These are phyloP conservation scores for Drosophila murphyi DNA, from an alignment of 1,140 invertebrate genomes.

Conservation along the genomic window DNA sequence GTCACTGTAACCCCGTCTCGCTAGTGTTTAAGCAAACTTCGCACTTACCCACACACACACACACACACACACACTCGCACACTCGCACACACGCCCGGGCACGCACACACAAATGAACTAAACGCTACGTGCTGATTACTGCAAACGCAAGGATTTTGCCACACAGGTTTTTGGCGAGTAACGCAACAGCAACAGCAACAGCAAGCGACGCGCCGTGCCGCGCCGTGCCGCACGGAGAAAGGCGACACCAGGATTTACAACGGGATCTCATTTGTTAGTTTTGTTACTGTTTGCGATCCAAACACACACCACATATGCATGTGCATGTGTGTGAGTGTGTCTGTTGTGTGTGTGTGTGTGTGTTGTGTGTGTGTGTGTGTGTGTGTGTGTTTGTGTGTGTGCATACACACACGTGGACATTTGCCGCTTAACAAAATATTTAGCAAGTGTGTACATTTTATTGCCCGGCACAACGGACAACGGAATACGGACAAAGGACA, in stretches of 20 bases:
- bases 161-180: slow-evolving; percentile 24
- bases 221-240: slow-evolving; percentile 26
- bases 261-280: slow-evolving; percentile 78
- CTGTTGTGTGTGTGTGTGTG: background rate
- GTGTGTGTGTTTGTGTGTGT: no score
- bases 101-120: slow-evolving; percentile 79
- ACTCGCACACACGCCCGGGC: slow-evolving; percentile 37
- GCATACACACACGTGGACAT: slow-evolving; percentile 29
- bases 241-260: slow-evolving; percentile 69
- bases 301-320: slow-evolving; percentile 33
- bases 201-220: background rate
- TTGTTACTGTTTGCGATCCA: slow-evolving; percentile 71
- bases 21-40: slow-evolving; percentile 71
- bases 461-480: slow-evolving; percentile 27
- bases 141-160: slow-evolving; percentile 76
- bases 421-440: slow-evolving; percentile 76
- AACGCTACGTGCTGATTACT: slow-evolving; percentile 80
- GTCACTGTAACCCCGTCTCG: background rate
- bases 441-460: slow-evolving; percentile 74
- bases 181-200: background rate
- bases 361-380: no score
- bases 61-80: slow-evolving; percentile 1
- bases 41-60: slow-evolving; percentile 32
- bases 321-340: slow-evolving; percentile 1
- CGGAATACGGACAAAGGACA: slow-evolving; percentile 4